A percentile compares a stretch with the other conserved stretches of the same genome.
phyloP scores from a whole-genome alignment of 92 coral and sea anemone species.

The Porites divaricata region DNA sequence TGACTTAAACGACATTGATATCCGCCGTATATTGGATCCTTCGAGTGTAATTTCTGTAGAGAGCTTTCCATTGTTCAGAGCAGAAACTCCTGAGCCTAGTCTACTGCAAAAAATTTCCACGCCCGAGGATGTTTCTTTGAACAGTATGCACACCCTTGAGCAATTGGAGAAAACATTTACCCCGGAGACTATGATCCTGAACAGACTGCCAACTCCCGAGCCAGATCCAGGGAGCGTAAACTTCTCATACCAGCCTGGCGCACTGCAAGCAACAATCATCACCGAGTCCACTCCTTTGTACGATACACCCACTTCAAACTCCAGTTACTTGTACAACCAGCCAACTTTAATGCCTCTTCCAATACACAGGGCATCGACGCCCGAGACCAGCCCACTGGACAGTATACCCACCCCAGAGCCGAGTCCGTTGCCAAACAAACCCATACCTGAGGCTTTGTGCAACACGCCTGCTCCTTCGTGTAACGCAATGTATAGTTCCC shows the following conservation, averaged over 20 bases:
- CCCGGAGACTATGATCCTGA: background rate
- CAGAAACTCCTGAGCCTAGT: background rate
- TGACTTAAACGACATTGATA: background rate
- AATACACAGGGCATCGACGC: background rate
- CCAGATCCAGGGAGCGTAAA: background rate
- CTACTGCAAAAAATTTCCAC: background rate
- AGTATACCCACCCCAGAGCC: background rate
- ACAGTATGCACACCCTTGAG: too few species aligned
- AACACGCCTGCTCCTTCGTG: background rate
- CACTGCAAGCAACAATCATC: background rate
- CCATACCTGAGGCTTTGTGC: background rate
- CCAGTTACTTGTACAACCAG: background rate
- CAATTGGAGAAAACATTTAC: too few species aligned
- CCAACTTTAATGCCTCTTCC: background rate
- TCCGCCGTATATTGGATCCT: background rate
- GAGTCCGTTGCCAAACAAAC: background rate
- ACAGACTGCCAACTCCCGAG: background rate
- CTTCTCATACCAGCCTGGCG: background rate
- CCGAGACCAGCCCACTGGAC: background rate
- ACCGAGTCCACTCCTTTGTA: background rate
- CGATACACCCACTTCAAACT: background rate
- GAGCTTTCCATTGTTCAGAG: background rate
- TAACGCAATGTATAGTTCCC: too few species aligned
- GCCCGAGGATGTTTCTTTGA: background rate
- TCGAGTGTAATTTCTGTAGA: background rate